phyloP scores from a whole-genome alignment of 2,113 vertebrate genomes.

The Anhinga rufa region DNA sequence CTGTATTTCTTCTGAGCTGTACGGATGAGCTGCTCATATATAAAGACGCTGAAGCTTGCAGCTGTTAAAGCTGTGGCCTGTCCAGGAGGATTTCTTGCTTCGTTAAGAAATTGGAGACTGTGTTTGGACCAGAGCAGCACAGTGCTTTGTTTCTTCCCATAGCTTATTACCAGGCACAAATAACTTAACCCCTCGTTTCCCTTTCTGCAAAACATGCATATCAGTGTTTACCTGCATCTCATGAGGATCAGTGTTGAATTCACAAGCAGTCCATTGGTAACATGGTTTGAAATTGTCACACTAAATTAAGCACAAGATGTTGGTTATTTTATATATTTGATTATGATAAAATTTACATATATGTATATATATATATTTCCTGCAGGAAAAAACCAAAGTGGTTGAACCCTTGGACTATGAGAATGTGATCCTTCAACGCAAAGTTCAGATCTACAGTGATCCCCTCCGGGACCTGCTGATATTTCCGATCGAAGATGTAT shows the following conservation, averaged over 20 bases:
- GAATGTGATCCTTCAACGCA: conserved; percentile 90
- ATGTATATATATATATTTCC: not conserved
- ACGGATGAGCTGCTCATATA: not conserved
- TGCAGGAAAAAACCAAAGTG: conserved; percentile 92
- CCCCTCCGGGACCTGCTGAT: conserved; percentile 93
- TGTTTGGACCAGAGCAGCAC: not conserved
- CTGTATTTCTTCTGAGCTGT: not conserved
- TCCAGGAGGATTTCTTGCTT: not conserved
- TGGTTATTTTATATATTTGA: not conserved
- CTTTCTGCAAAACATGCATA: not conserved
- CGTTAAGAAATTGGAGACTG: not conserved
- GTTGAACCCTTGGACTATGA: conserved; percentile 97
- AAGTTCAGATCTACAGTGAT: conserved; percentile 96
- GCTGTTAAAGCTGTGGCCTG: not conserved
- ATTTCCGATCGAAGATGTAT: conserved; percentile 92
- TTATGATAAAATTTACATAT: no score
- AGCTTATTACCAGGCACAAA: not conserved
- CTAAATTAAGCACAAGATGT: not conserved
- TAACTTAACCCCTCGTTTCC: not conserved
- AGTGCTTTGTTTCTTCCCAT: not conserved
- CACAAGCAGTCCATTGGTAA: not conserved
- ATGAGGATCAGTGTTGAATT: not conserved
- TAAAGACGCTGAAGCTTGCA: not conserved
- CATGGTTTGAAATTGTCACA: not conserved
- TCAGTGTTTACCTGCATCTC: not conserved